These are phyloP conservation scores for Sylvia atricapilla DNA, from an alignment of 2,113 vertebrate genomes.

Conservation along the genomic window DNA sequence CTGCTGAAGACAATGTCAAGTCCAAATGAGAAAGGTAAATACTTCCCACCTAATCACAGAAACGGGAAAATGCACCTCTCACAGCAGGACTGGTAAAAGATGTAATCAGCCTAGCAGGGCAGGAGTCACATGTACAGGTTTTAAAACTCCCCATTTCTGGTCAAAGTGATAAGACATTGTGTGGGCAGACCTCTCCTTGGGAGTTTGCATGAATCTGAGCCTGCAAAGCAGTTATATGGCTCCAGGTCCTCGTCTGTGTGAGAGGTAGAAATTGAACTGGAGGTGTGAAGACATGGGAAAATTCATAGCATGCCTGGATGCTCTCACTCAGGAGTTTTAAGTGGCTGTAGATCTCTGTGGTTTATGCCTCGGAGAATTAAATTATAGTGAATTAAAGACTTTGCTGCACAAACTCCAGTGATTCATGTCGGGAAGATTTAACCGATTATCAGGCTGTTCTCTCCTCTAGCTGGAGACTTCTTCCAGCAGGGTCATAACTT, in stretches of 20 bases:
- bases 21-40: not conserved
- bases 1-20: not conserved
- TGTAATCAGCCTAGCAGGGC: not conserved
- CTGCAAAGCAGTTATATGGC: not conserved
- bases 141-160: not conserved
- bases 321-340: conserved; percentile 49
- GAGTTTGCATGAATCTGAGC: not conserved
- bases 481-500: conserved; percentile 10
- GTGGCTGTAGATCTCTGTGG: conserved; percentile 45
- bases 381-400: conserved; percentile 55
- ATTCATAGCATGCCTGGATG: conserved; percentile 32
- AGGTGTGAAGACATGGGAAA: not conserved
- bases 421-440: conserved; percentile 45
- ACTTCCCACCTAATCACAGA: not conserved
- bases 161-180: not conserved
- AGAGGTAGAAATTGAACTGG: conserved; percentile 3
- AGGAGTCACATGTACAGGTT: not conserved
- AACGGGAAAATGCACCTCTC: not conserved
- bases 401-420: conserved; percentile 24
- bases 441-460: not conserved
- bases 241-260: not conserved
- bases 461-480: not conserved
- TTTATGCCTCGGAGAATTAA: conserved; percentile 18
- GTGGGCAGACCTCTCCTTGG: not conserved
- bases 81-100: not conserved